phyloP scores from a whole-genome alignment of 1,140 invertebrate species.

The Aphaenogaster ashmeadi region DNA sequence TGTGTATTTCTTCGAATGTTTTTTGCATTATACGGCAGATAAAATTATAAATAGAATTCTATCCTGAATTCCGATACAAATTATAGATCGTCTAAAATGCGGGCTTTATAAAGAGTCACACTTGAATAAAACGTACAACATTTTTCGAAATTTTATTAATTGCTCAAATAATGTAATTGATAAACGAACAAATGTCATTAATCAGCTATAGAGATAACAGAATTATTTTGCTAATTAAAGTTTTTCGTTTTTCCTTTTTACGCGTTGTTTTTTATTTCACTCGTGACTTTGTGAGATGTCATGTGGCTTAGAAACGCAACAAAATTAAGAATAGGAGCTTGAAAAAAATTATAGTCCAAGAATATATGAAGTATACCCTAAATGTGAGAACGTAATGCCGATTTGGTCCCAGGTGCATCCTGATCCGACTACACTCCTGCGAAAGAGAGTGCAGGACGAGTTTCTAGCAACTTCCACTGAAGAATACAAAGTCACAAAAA shows the following conservation, averaged over 20 bases:
- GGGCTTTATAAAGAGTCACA: background rate
- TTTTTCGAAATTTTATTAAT: constrained; percentile 4
- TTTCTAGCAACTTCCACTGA: constrained; percentile 46
- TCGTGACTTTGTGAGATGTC: background rate
- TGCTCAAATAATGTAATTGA: background rate
- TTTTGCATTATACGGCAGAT: background rate
- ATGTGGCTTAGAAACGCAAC: background rate
- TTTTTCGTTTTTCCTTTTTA: background rate
- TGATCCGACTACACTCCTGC: constrained; percentile 54
- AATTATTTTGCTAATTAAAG: background rate
- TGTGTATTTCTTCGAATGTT: background rate
- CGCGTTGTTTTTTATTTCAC: background rate
- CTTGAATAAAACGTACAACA: background rate
- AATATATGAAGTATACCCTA: background rate
- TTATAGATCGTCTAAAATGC: background rate
- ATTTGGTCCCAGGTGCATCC: constrained; percentile 49
- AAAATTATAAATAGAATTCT: background rate
- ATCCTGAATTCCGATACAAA: background rate
- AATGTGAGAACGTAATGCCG: background rate
- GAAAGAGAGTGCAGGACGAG: constrained; percentile 65
- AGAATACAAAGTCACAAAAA: constrained; percentile 62
- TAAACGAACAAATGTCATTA: background rate
- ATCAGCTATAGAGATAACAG: no score
- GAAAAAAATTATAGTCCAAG: background rate
- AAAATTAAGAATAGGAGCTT: background rate